Evolutionary conservation across 2,113 vertebrate species (phyloP).

Genomic region (Toxotes jaculatrix): DNA sequence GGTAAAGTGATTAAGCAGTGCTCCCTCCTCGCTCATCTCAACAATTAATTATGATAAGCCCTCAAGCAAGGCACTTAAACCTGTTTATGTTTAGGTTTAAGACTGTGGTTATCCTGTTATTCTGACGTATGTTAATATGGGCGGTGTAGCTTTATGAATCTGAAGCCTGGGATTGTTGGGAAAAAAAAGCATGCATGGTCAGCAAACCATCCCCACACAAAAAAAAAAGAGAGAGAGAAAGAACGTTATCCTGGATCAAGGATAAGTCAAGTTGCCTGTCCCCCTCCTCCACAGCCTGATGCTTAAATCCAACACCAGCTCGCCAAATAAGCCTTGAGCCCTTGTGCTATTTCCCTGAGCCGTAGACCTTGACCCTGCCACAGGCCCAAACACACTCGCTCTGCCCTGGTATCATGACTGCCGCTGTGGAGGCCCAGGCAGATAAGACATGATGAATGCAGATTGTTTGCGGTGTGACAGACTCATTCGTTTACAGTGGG

Average conservation of each 20-base stretch:
- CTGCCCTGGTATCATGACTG: constrained; percentile 61
- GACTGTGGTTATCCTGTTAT: constrained; percentile 57
- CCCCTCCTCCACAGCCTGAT: constrained; percentile 61
- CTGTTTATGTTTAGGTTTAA: constrained; percentile 69
- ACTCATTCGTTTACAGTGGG: constrained; percentile 82
- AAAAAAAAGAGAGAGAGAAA: neutral
- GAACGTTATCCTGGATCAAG: constrained; percentile 65
- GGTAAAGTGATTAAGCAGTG: constrained; percentile 45
- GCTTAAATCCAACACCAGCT: constrained; percentile 73
- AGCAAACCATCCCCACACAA: constrained; percentile 61
- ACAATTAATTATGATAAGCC: constrained; percentile 71
- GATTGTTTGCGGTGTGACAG: constrained; percentile 84
- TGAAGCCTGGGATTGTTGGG: neutral
- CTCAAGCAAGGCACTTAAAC: constrained; percentile 50
- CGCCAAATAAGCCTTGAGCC: constrained; percentile 74
- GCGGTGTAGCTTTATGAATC: constrained; percentile 3
- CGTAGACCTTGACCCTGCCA: constrained; percentile 78
- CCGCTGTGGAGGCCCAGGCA: constrained; percentile 62
- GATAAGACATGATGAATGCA: constrained; percentile 87
- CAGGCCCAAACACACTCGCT: constrained; percentile 63
- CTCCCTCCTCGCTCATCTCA: constrained; percentile 50
- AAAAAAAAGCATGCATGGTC: constrained; percentile 50
- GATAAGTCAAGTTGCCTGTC: constrained; percentile 60
- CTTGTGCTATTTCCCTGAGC: constrained; percentile 58
- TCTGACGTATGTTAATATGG: constrained; percentile 38